Percentiles rank a stretch among this genome's conserved stretches.
These are phyloP conservation scores for Pelecanoides urinatrix DNA, from an alignment of 2,113 vertebrate genomes.

Conservation along the genomic window DNA sequence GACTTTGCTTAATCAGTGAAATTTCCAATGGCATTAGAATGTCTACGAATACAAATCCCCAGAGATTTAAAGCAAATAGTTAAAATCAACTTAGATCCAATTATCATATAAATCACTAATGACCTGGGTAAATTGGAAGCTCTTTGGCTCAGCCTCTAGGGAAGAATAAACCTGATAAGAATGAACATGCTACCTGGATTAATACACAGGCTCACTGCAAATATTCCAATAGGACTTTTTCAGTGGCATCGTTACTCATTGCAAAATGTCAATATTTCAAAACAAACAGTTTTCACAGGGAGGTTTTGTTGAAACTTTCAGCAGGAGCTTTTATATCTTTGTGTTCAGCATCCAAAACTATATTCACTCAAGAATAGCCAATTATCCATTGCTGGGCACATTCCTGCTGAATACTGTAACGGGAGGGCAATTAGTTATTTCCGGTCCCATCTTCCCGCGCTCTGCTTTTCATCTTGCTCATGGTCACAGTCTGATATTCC, in stretches of 20 bases:
- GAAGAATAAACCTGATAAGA: conserved; percentile 55
- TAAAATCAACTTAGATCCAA: conserved; percentile 68
- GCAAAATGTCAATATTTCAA: neutral
- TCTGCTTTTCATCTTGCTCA: neutral
- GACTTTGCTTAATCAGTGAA: conserved; percentile 60
- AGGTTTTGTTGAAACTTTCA: neutral
- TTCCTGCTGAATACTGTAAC: neutral
- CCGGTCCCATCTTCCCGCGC: rapidly evolving
- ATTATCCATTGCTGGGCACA: neutral
- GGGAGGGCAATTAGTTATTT: neutral
- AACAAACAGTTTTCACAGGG: neutral
- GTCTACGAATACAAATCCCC: conserved; percentile 46
- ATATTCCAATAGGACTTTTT: neutral
- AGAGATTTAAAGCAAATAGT: conserved; percentile 62
- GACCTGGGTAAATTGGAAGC: conserved; percentile 58
- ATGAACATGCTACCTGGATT: conserved; percentile 54
- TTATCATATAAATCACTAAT: conserved; percentile 68
- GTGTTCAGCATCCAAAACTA: neutral
- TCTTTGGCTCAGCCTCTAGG: conserved; percentile 54
- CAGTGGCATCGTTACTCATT: neutral
- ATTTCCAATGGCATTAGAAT: conserved; percentile 56
- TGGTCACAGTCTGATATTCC: neutral
- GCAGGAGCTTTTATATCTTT: neutral
- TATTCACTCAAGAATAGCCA: neutral
- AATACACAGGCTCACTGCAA: conserved; percentile 8